Evolutionary conservation across 2,113 vertebrate genomes (phyloP).

Genomic region (Meriones unguiculatus): DNA sequence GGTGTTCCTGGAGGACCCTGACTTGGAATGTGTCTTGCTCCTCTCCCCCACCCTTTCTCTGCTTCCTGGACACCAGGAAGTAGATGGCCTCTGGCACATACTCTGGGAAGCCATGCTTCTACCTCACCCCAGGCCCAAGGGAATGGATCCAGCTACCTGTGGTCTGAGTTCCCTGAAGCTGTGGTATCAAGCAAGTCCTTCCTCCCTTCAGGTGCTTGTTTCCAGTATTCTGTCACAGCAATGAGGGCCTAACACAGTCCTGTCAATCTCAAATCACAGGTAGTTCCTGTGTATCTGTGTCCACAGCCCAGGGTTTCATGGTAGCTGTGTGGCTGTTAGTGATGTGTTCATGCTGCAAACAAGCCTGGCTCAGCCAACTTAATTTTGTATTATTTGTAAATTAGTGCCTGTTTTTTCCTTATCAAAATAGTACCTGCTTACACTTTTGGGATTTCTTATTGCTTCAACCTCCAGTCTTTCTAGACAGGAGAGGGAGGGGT

Average conservation of each 20-base stretch:
- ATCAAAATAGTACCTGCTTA: not conserved
- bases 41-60: no score
- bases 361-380: not conserved
- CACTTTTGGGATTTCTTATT: not conserved
- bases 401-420: not conserved
- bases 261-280: not conserved
- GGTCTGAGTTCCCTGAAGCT: not conserved
- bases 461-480: not conserved
- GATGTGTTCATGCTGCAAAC: not conserved
- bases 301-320: not conserved
- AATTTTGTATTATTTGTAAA: constrained; percentile 25
- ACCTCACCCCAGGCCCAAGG: not conserved
- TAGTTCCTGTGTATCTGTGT: not conserved
- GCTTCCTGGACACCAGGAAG: not conserved
- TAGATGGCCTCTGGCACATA: no score
- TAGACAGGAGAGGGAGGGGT: not conserved
- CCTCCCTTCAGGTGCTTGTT: not conserved
- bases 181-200: not conserved
- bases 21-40: not conserved
- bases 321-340: not conserved
- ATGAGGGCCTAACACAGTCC: not conserved
- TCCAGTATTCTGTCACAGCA: not conserved
- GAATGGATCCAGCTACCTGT: not conserved
- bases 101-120: not conserved
- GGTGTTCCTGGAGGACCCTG: not conserved